phyloP scores from a whole-genome alignment of 2,888 invertebrate genomes.

The Lathronympha strigana region DNA sequence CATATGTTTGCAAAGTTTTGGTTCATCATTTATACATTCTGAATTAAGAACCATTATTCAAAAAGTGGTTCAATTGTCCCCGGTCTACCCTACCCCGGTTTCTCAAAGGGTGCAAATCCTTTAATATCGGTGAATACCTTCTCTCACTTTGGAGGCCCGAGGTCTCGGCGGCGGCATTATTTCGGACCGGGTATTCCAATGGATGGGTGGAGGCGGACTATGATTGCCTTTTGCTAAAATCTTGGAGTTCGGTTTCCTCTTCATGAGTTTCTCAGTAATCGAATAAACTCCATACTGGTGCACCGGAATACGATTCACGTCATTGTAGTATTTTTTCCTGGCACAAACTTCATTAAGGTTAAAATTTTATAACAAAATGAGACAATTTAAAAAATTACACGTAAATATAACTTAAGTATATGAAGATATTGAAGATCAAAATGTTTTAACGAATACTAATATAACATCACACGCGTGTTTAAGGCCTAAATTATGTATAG shows the following conservation, averaged over 20 bases:
- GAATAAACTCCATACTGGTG: conserved; percentile 76
- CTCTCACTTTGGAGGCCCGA: conserved; percentile 62
- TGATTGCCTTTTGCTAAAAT: conserved; percentile 56
- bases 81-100: no score
- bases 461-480: no score
- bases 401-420: neutral
- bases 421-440: neutral
- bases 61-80: no score
- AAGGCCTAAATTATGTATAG: no score
- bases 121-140: conserved; percentile 65
- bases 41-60: no score
- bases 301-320: conserved; percentile 64
- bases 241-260: conserved; percentile 51
- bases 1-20: no score
- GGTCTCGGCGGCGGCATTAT: conserved; percentile 52
- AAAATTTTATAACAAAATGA: conserved; percentile 44
- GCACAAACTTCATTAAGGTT: conserved; percentile 55
- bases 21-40: no score
- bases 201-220: conserved; percentile 61
- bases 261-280: conserved; percentile 60
- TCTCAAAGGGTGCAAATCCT: neutral
- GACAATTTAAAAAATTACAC: neutral
- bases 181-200: conserved; percentile 56
- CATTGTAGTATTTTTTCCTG: conserved; percentile 69
- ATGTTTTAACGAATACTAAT: no score